phyloP scores from a whole-genome alignment of 2,113 vertebrate species.

The Cyprinodon tularosa region DNA sequence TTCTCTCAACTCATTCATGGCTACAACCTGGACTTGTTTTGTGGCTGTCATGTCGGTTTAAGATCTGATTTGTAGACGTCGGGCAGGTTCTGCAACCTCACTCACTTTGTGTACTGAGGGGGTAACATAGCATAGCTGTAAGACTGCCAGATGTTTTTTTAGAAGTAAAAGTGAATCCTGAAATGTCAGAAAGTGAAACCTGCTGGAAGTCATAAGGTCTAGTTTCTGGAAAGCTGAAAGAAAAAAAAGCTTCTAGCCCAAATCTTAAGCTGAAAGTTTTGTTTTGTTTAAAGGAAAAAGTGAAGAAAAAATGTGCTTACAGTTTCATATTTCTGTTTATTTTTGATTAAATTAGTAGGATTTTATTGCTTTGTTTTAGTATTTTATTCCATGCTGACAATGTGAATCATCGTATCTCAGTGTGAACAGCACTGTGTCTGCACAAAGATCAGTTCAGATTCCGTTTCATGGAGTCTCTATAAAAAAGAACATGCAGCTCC shows the following conservation, averaged over 20 bases:
- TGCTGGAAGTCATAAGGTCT: constrained; percentile 3
- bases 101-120: background rate
- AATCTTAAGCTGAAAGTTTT: background rate
- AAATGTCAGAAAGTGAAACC: constrained; percentile 38
- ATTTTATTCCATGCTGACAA: constrained; percentile 33
- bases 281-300: background rate
- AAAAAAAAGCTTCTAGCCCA: constrained; percentile 5
- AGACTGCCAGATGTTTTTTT: constrained; percentile 53
- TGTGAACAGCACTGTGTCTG: constrained; percentile 18
- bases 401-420: constrained; percentile 49
- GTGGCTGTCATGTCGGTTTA: constrained; percentile 31
- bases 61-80: constrained; percentile 40
- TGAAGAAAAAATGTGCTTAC: background rate
- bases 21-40: constrained; percentile 33
- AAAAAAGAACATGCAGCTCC: constrained; percentile 24
- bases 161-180: constrained; percentile 9
- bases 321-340: background rate
- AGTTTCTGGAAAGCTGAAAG: constrained; percentile 16
- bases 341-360: background rate
- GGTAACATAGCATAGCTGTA: constrained; percentile 20
- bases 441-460: constrained; percentile 36
- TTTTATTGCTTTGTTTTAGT: constrained; percentile 14
- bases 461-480: constrained; percentile 47
- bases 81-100: constrained; percentile 24
- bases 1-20: constrained; percentile 20